Evolutionary conservation across 2,797 vertebrate species (phyloP), one percentile per base, ranked within the genome.

Genomic region (Cossypha polioptera): DNA sequence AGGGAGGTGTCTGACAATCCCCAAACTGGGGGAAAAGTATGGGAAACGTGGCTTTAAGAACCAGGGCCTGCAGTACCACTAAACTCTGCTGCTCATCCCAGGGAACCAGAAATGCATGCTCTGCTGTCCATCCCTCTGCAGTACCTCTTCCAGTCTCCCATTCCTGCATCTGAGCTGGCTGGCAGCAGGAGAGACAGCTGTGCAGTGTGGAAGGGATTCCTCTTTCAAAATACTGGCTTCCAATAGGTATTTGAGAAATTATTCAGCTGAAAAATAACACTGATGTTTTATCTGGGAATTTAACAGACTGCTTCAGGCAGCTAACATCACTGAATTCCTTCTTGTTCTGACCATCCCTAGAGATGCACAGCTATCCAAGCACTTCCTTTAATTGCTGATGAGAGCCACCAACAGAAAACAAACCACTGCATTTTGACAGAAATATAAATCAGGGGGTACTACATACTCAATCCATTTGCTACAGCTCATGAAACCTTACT

Each of bases 211-310:
- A 66, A 82, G 91, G 15, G 40, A 65, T 25, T 29, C 7, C 31
- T 53, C 62, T 62, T 83, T 38, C 9, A 9, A 75, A 91, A 76
- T 16, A 66, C 10, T 68, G 17, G 43, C 65, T 88, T 90, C 48
- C 50, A 75, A 83, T 11, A 81, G 65, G 47, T 40, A 62, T 57
- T 31, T 72, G 24, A 91, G 48, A 92, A 91, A 76, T 66, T 3
- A 92, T 78, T 94, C 62, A 83, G 51, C 54, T 90, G 76, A 73
- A 92, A 92, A 94, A 35, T 22, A 91, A 50, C 55, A 35, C 38
- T 35, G 51, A n/a, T 6, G 1, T 79, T 35, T 83, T 66, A 68
- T 35, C 78, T 73, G 62, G 47, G 40, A 84, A 73, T 67, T 53
- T n/a, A 86, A 43, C 43, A 58, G 43, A 7, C 25, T 55, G 33